Evolutionary conservation across 2,113 vertebrate genomes (phyloP).

Genomic region (Oplegnathus fasciatus): DNA sequence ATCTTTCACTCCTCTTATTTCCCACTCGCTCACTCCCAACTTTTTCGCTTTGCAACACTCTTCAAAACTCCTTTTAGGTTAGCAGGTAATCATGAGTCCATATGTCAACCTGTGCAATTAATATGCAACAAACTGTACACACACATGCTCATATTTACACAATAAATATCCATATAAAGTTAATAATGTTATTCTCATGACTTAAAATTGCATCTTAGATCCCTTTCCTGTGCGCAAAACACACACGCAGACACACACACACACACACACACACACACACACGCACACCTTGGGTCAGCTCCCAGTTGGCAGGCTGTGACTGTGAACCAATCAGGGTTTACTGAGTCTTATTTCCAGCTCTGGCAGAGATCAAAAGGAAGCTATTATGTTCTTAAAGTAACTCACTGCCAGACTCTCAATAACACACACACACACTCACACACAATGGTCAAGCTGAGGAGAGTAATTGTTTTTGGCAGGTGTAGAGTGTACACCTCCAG

Average conservation of each 20-base stretch:
- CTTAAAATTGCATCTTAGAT: constrained; percentile 8
- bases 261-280: constrained; percentile 58
- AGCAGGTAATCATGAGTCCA: background rate
- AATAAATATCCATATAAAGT: background rate
- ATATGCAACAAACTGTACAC: background rate
- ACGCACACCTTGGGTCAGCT: constrained; percentile 30
- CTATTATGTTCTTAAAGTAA: constrained; percentile 53
- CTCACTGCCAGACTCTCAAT: constrained; percentile 44
- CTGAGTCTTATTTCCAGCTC: constrained; percentile 55
- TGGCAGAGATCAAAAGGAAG: constrained; percentile 64
- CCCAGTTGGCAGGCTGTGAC: constrained; percentile 44
- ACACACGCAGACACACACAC: constrained; percentile 42
- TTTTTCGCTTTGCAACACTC: background rate
- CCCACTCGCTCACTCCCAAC: background rate
- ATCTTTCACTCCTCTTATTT: background rate
- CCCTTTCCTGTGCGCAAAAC: background rate
- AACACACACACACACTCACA: constrained; percentile 39
- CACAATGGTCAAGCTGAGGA: constrained; percentile 22
- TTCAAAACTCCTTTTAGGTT: background rate
- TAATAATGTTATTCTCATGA: background rate
- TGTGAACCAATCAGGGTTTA: constrained; percentile 55
- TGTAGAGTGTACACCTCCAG: constrained; percentile 38
- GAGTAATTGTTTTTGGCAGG: constrained; percentile 59
- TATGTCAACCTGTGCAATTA: background rate
- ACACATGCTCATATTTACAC: background rate